Evolutionary conservation across 2,888 invertebrate genomes (phyloP), one percentile per base, ranked within the genome.

Genomic region (Noctua fimbriata): DNA sequence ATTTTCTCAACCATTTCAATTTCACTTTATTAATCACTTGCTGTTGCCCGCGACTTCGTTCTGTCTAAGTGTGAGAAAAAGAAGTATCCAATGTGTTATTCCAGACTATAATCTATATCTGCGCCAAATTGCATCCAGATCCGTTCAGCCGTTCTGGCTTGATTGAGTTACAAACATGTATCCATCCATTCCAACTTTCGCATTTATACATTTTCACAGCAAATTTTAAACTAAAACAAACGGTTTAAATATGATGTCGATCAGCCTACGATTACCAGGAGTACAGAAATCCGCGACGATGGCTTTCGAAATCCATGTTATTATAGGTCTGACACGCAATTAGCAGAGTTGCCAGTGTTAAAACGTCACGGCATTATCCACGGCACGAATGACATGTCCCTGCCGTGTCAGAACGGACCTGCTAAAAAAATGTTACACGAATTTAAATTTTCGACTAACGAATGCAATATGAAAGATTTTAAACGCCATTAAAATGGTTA

Each of bases 361-460:
- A 86, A 86, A 85, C 90, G 90, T 91, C 90, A 82, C 82, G 83
- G 89, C 89, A 90, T 91, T 91, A 92, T 90, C 85, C 81, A 84
- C 85, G 82, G 83, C 76, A 86, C 69, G 88, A 89, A 82, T 89
- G 91, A 88, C 90, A 86, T 89, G 89, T 82, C 85, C 86, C 78
- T 80, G 78, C 69, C 78, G 78, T 81, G 88, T 82, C 88, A 81
- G 70, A 69, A 72, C 44, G 69, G 73, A 82, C 78, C 78, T 79
- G 71, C 73, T 73, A 86, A 88, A 89, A 88, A 86, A 79, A 83
- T 79, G 63, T 72, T 70, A 80, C 75, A 28, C 18, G 67, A 55
- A 71, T 78, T 84, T 65, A 3, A 63, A 69, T 69, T 55, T 81
- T 81, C 32, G 55, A 79, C 18, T 78, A 78, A 79, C 70, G 79